phyloP scores from a whole-genome alignment of 2,797 vertebrate species.

The Dipus sagitta region DNA sequence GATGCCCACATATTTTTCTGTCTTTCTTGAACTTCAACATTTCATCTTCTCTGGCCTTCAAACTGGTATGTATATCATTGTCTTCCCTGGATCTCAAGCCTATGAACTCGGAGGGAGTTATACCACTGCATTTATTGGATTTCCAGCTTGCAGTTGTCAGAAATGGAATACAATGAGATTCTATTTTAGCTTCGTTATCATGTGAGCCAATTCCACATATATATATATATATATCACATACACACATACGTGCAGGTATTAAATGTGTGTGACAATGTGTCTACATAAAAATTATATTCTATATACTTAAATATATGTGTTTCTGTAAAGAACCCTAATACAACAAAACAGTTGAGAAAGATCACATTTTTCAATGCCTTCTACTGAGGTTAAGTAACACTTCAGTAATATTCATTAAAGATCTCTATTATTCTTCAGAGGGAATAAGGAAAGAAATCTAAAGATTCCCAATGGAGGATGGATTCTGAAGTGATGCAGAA shows the following conservation, averaged over 20 bases:
- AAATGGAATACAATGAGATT: background rate
- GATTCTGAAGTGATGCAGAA: background rate
- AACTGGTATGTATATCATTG: background rate
- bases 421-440: background rate
- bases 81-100: background rate
- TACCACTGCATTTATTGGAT: background rate
- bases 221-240: background rate
- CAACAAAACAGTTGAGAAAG: background rate
- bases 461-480: background rate
- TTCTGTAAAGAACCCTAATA: background rate
- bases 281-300: background rate
- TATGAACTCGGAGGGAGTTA: no score
- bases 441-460: background rate
- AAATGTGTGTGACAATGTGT: background rate
- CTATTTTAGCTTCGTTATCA: no score
- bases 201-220: background rate
- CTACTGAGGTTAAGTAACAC: background rate
- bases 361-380: background rate
- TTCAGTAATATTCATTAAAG: constrained; percentile 9
- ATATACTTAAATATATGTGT: background rate
- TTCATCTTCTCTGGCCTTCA: background rate
- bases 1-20: background rate
- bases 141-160: background rate
- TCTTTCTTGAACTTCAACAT: background rate
- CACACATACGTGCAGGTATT: background rate